Evolutionary conservation across 53 echinoderm and acorn worm species (phyloP).

Genomic region (Henricia sp.): DNA sequence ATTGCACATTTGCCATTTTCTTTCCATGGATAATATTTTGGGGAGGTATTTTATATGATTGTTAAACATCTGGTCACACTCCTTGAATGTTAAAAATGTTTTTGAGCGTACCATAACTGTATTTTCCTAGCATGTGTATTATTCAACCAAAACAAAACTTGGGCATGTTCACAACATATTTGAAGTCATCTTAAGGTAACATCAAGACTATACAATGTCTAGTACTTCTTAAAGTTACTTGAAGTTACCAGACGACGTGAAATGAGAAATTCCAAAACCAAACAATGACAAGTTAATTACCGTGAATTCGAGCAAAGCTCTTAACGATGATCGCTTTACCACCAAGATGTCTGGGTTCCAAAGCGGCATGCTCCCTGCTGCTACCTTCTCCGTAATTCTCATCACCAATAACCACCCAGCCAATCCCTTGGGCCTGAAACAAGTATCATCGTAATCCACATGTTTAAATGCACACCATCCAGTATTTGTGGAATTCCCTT

Average conservation of each 20-base stretch:
- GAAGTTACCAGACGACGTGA: neutral
- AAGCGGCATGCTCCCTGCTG: slow-evolving; percentile 87
- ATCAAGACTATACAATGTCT: neutral
- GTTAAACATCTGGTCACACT: no score
- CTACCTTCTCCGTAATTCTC: slow-evolving; percentile 97
- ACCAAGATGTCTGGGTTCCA: slow-evolving; percentile 99
- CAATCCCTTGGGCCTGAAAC: slow-evolving; percentile 59
- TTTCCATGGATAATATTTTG: no score
- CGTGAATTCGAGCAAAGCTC: slow-evolving; percentile 99
- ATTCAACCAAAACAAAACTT: neutral
- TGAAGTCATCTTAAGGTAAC: neutral
- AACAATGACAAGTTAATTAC: slow-evolving; percentile 31
- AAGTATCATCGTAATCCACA: no score
- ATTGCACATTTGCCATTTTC: no score
- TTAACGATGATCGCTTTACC: slow-evolving; percentile 96
- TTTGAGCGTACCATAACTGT: neutral
- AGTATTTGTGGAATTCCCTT: no score
- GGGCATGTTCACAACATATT: neutral
- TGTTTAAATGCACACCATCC: no score
- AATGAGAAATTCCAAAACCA: neutral
- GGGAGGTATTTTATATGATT: no score
- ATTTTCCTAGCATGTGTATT: no score
- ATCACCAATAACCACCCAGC: slow-evolving; percentile 95
- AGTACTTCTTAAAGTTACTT: neutral
- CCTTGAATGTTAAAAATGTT: neutral